Conservation (phyloP, 2,888 invertebrate species). For the Parochlus steinenii region DNA sequence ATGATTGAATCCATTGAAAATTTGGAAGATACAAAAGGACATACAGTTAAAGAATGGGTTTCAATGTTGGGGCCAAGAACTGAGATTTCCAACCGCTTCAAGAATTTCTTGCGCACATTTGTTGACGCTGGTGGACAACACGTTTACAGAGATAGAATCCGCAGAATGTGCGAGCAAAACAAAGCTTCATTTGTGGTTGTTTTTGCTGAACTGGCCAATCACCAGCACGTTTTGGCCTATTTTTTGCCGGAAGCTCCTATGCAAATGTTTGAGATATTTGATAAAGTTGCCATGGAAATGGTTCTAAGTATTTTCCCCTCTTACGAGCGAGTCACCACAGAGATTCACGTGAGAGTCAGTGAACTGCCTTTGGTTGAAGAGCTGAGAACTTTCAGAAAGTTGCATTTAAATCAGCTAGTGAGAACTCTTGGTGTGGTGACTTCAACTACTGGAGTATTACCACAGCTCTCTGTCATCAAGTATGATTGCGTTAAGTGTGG, state of each 20-base stretch:
- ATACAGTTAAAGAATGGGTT: slow-evolving; percentile 91
- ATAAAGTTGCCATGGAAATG: slow-evolving; percentile 84
- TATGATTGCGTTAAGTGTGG: slow-evolving; percentile 96
- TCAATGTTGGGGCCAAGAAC: slow-evolving; percentile 87
- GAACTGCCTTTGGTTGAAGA: slow-evolving; percentile 94
- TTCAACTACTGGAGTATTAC: slow-evolving; percentile 85
- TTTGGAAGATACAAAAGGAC: slow-evolving; percentile 80
- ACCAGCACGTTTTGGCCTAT: slow-evolving; percentile 87
- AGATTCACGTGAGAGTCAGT: slow-evolving; percentile 89
- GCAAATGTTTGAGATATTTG: slow-evolving; percentile 92
- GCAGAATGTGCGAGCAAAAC: slow-evolving; percentile 87
- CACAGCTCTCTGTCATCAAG: slow-evolving; percentile 88
- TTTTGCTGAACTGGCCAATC: slow-evolving; percentile 75
- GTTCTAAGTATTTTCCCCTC: slow-evolving; percentile 89
- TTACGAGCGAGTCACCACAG: slow-evolving; percentile 84
- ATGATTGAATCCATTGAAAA: slow-evolving; percentile 84
- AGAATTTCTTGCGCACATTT: slow-evolving; percentile 82
- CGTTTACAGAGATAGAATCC: slow-evolving; percentile 80
- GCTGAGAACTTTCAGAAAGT: slow-evolving; percentile 73
- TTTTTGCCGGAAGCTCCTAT: slow-evolving; percentile 95
- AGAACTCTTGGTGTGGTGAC: slow-evolving; percentile 90
- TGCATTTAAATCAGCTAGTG: slow-evolving; percentile 87
- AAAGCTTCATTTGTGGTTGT: slow-evolving; percentile 83
- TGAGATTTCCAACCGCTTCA: slow-evolving; percentile 88
- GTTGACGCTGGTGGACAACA: slow-evolving; percentile 74